Evolutionary conservation across 2,113 vertebrate genomes (phyloP).

Genomic region (Halichoeres trimaculatus): DNA sequence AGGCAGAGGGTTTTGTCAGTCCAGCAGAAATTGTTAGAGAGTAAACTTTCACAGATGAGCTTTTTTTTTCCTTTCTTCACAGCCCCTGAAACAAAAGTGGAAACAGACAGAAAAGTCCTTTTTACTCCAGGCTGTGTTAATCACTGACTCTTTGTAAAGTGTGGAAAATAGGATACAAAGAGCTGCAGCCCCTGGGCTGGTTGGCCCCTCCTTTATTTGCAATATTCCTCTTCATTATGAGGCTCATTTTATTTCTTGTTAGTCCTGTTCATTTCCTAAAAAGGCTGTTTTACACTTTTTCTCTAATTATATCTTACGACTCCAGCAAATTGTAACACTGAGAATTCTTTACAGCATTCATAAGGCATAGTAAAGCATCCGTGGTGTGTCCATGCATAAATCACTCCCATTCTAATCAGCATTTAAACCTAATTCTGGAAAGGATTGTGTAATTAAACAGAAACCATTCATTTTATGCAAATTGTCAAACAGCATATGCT

Average conservation of each 20-base stretch:
- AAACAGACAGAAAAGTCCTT: constrained; percentile 52
- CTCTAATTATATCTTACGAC: not conserved
- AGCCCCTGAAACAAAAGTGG: constrained; percentile 24
- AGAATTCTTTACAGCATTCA: not conserved
- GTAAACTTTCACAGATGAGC: constrained; percentile 38
- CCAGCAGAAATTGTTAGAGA: constrained; percentile 36
- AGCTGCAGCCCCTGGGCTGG: constrained; percentile 2
- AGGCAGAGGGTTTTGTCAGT: constrained; percentile 28
- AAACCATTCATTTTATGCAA: not conserved
- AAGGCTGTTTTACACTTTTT: not conserved
- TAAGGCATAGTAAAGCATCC: too few species aligned
- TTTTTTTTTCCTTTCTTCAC: constrained; percentile 5
- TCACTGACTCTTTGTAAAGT: constrained; percentile 44
- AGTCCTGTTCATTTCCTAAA: too few species aligned
- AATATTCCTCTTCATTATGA: constrained; percentile 4
- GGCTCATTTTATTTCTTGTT: constrained; percentile 3
- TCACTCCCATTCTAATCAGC: not conserved
- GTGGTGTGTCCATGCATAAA: not conserved
- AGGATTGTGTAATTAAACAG: not conserved
- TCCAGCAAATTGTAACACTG: not conserved
- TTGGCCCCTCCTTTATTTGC: not conserved
- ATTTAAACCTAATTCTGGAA: not conserved
- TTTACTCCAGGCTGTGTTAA: constrained; percentile 56
- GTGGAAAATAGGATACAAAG: constrained; percentile 5
- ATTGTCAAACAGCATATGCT: not conserved